Conservation (phyloP, 2,113 vertebrate genomes). For the Pituophis catenifer region DNA sequence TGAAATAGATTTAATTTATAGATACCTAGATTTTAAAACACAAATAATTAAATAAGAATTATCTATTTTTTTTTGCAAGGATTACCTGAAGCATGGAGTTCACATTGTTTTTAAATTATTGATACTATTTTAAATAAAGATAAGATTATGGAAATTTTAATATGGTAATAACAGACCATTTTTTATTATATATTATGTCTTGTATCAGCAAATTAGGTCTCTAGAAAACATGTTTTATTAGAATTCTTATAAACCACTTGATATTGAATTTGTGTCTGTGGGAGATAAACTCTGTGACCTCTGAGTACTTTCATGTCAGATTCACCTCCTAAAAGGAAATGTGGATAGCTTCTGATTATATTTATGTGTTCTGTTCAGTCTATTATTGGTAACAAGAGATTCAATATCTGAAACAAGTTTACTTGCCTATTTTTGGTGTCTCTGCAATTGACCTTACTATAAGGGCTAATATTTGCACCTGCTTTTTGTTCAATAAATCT, state of each 20-base stretch:
- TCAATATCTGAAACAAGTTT: neutral
- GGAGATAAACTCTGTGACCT: neutral
- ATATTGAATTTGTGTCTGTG: neutral
- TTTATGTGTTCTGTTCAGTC: neutral
- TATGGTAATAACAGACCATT: neutral
- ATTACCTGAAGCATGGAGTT: slow-evolving; percentile 56
- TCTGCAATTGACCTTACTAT: neutral
- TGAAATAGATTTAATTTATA: slow-evolving; percentile 18
- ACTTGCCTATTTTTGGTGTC: slow-evolving; percentile 15
- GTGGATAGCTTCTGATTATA: neutral
- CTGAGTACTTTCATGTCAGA: neutral
- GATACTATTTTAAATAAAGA: slow-evolving; percentile 1
- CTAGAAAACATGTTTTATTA: neutral
- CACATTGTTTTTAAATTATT: slow-evolving; percentile 2
- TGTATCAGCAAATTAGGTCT: neutral
- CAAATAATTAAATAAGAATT: neutral
- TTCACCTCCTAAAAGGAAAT: neutral
- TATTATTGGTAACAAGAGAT: neutral
- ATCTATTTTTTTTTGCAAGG: neutral
- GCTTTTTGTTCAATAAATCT: neutral
- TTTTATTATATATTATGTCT: neutral
- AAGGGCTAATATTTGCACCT: neutral
- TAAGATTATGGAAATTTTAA: neutral
- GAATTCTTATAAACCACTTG: neutral
- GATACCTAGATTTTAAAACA: slow-evolving; percentile 41